Conservation (phyloP, 2,888 invertebrate genomes). For the Caenorhabditis imperialis region DNA sequence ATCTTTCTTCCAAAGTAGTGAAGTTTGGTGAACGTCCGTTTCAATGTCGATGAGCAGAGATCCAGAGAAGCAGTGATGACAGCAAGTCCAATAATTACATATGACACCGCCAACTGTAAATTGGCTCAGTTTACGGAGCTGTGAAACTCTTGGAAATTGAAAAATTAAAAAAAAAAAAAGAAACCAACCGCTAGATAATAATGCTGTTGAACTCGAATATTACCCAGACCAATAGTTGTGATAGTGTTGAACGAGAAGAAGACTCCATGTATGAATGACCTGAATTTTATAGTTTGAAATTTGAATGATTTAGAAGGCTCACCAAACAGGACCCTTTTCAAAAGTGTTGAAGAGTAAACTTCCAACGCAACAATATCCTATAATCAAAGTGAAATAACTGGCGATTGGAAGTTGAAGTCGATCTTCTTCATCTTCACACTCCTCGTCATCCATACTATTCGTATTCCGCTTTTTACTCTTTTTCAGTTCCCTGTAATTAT, state of each 20-base stretch:
- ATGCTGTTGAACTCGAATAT: conserved; percentile 75
- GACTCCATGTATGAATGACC: conserved; percentile 78
- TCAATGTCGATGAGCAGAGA: conserved; percentile 78
- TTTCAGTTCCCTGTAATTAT: conserved; percentile 66
- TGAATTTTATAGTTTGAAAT: too few relatives aligned
- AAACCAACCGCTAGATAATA: conserved; percentile 68
- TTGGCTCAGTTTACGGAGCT: not conserved
- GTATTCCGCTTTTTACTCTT: conserved; percentile 60
- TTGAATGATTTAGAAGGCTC: too few relatives aligned
- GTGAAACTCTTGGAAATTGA: too few relatives aligned
- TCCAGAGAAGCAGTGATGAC: conserved; percentile 78
- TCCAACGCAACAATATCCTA: conserved; percentile 78
- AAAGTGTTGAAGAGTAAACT: conserved; percentile 76
- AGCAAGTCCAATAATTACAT: conserved; percentile 78
- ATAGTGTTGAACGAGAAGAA: conserved; percentile 79
- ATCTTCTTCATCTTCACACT: conserved; percentile 67
- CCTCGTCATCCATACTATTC: conserved; percentile 62
- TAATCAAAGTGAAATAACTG: conserved; percentile 77
- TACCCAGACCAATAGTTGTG: conserved; percentile 78
- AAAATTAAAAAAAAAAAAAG: not conserved
- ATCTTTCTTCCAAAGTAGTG: conserved; percentile 77
- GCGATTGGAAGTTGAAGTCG: conserved; percentile 77
- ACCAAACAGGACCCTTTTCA: conserved; percentile 77
- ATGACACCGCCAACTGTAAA: conserved; percentile 75
- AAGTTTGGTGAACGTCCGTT: conserved; percentile 78